phyloP scores from a whole-genome alignment of 2,113 vertebrate species.

The Callocephalon fimbriatum region DNA sequence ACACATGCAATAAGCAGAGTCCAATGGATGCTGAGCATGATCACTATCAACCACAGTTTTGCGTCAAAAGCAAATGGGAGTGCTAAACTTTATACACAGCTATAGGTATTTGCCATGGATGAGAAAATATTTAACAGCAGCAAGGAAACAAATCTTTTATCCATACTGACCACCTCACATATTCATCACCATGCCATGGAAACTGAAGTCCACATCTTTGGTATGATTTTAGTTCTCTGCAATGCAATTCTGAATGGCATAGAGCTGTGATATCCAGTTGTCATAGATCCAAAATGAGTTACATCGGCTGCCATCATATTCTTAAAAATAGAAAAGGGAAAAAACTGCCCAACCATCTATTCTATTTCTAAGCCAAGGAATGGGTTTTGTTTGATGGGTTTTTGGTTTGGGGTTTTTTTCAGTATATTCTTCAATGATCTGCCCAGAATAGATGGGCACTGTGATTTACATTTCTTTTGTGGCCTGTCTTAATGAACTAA shows the following conservation, averaged over 20 bases:
- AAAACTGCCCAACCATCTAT: neutral
- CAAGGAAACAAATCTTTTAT: neutral
- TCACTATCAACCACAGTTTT: neutral
- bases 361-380: neutral
- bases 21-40: neutral
- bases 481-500: neutral
- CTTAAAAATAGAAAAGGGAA: constrained; percentile 14
- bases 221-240: neutral
- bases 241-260: neutral
- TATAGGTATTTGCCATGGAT: neutral
- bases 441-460: neutral
- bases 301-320: neutral
- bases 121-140: neutral
- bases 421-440: neutral
- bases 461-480: constrained; percentile 25
- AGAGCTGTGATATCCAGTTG: neutral
- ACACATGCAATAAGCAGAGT: neutral
- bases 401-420: neutral
- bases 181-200: neutral
- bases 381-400: neutral
- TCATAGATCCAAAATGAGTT: neutral
- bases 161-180: neutral
- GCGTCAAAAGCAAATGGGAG: neutral
- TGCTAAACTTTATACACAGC: neutral
- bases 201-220: neutral